Percentiles rank a stretch among this genome's conserved stretches.
Evolutionary conservation across 2,113 vertebrate species (phyloP).

Genomic region (Oryzias melastigma): DNA sequence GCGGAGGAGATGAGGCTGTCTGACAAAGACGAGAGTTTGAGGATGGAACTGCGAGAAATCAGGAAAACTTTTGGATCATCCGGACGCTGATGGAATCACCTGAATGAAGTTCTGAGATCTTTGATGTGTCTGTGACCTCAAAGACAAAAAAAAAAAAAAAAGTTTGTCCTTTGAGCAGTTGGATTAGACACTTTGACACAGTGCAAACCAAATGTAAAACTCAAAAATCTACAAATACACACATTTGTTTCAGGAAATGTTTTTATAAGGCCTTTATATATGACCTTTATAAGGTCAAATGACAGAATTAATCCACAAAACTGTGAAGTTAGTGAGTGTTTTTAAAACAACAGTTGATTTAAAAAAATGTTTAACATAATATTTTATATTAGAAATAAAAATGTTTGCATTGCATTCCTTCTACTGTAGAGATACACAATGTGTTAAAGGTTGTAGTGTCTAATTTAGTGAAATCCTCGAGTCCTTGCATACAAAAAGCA

Average conservation of each 20-base stretch:
- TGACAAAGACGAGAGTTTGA: slow-evolving; percentile 49
- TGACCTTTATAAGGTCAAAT: no score
- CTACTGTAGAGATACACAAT: no score
- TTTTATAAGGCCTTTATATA: no score
- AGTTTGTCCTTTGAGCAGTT: neutral
- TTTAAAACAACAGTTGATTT: no score
- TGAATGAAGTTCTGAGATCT: slow-evolving; percentile 21
- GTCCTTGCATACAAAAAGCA: no score
- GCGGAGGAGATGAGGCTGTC: slow-evolving; percentile 42
- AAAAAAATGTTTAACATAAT: no score
- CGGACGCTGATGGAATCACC: slow-evolving; percentile 31
- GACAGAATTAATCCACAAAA: no score
- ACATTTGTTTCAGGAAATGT: neutral
- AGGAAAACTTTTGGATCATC: slow-evolving; percentile 60
- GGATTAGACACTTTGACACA: neutral
- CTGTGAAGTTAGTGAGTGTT: no score
- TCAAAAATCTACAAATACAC: neutral
- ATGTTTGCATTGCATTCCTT: no score
- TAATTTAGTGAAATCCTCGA: no score
- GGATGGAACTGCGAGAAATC: slow-evolving; percentile 44
- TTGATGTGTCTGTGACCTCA: slow-evolving; percentile 34
- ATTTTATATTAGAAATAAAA: no score
- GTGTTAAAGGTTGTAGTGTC: no score
- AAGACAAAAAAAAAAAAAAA: neutral
- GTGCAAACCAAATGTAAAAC: neutral